phyloP scores from a whole-genome alignment of 2,797 vertebrate genomes.

The Danio choprae region DNA sequence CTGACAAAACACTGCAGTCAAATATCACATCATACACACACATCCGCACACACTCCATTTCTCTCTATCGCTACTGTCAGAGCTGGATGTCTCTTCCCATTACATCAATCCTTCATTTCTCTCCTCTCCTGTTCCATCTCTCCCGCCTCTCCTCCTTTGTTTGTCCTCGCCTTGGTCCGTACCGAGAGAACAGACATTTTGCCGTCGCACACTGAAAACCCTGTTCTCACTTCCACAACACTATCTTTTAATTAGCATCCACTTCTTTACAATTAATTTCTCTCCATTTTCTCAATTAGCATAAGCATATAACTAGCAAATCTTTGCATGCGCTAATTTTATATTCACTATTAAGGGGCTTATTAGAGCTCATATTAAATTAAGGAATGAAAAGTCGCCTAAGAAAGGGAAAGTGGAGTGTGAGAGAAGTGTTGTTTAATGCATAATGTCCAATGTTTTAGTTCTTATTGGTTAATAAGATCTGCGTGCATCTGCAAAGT shows the following conservation, averaged over 20 bases:
- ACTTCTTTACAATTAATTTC: constrained; percentile 76
- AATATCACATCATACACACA: constrained; percentile 39
- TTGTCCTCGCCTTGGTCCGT: constrained; percentile 2
- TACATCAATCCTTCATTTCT: constrained; percentile 61
- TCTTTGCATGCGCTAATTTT: constrained; percentile 77
- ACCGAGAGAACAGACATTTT: constrained; percentile 8
- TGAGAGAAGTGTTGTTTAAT: constrained; percentile 44
- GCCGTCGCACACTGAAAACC: constrained; percentile 57
- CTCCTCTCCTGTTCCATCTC: constrained; percentile 27
- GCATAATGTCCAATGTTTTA: constrained; percentile 33
- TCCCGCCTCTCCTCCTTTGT: neutral
- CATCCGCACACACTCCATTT: constrained; percentile 16
- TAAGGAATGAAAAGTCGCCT: constrained; percentile 65
- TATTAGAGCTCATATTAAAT: constrained; percentile 79
- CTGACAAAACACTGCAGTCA: constrained; percentile 53
- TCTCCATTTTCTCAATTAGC: constrained; percentile 70
- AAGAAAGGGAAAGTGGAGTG: constrained; percentile 57
- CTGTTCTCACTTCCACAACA: constrained; percentile 33
- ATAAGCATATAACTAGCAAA: constrained; percentile 74
- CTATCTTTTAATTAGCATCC: constrained; percentile 61
- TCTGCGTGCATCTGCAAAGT: neutral
- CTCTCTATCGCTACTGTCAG: constrained; percentile 30
- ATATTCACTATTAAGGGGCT: constrained; percentile 72
- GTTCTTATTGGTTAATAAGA: constrained; percentile 1
- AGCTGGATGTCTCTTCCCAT: constrained; percentile 51